Evolutionary conservation across 2,113 vertebrate species (phyloP).

Genomic region (Peucedramus taeniatus): DNA sequence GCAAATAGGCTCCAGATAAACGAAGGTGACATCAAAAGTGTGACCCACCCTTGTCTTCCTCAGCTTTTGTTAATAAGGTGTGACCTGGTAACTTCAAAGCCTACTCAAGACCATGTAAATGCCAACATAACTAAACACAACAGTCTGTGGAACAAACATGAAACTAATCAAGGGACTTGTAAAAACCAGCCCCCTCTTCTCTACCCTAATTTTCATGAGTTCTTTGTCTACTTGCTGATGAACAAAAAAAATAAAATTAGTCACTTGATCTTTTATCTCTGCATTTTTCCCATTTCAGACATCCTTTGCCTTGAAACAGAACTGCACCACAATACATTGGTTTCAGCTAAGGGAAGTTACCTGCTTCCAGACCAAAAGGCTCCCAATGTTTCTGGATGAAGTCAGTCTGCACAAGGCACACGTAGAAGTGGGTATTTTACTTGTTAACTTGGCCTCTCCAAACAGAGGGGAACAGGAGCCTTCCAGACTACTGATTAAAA

Average conservation of each 20-base stretch:
- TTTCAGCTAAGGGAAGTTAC: neutral
- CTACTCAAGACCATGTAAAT: neutral
- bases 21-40: neutral
- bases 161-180: neutral
- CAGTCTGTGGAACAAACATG: neutral
- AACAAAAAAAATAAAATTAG: neutral
- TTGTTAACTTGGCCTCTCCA: neutral
- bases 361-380: neutral
- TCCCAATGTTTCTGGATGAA: neutral
- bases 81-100: conserved; percentile 42
- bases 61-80: conserved; percentile 20
- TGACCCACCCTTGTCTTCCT: neutral
- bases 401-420: neutral
- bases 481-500: neutral
- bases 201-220: neutral
- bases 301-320: neutral
- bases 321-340: neutral
- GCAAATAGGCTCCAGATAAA: conserved; percentile 21
- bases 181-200: neutral
- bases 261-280: neutral
- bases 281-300: neutral
- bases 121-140: neutral
- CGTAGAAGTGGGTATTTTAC: accelerated
- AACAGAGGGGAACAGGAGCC: neutral
- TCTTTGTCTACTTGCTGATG: neutral